Evolutionary conservation across 2,113 vertebrate species (phyloP), one percentile per base, ranked within the genome.

Genomic region (Sardina pilchardus): DNA sequence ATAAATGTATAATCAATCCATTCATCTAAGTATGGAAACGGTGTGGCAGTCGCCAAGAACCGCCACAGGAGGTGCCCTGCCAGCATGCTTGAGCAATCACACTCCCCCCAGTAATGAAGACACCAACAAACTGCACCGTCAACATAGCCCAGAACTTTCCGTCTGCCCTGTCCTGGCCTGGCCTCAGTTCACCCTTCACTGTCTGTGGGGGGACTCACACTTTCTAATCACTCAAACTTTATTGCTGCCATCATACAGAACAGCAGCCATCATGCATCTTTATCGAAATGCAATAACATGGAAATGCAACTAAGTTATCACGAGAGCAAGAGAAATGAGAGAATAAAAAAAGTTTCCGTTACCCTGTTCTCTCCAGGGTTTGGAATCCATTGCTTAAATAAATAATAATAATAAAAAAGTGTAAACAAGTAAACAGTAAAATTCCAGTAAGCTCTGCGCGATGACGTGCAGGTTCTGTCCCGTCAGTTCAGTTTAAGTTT

Each of bases 341-440:
- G n/a, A n/a, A n/a, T n/a, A n/a, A n/a, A n/a, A n/a, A n/a, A n/a
- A n/a, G n/a, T n/a, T n/a, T n/a, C n/a, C n/a, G 63, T 34, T 88
- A 88, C 88, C 88, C 59, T 82, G 83, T 45, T 86, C 39, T 86
- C 82, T 84, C 85, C 85, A 88, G 47, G 82, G 42, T 47, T 88
- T 78, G n/a, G 81, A 45, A 17, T 88, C 88, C 88, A 88, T 88
- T 48, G 81, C 48, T 12, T 71, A 34, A 30, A 16, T 10, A 71
- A 71, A 34, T n/a, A n/a, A n/a, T n/a, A n/a, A n/a, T n/a, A n/a
- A n/a, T n/a, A 71, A 30, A 34, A 6, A 67, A 67, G 6, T 63
- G n/a, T 3, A 59, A 59, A 3, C 2, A 63, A 63, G 21, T 2
- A 14, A 14, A 30, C 0, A 36, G 71, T 78, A 78, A 34, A 78